Evolutionary conservation across 2,113 vertebrate genomes (phyloP).

Genomic region (Xyliphius kryptos): DNA sequence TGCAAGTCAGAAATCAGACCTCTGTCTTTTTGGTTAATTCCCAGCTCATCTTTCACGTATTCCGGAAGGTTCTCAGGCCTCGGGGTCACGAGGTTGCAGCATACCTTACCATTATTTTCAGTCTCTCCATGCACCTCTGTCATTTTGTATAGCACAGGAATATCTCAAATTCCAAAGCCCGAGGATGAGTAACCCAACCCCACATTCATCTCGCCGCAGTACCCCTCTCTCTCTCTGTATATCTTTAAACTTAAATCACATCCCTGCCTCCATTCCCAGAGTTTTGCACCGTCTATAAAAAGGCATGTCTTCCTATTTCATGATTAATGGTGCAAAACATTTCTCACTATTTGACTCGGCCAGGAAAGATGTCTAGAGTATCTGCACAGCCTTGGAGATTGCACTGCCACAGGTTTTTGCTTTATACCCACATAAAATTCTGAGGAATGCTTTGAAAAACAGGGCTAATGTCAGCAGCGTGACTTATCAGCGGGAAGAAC

Average conservation of each 20-base stretch:
- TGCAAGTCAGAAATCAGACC: too few species aligned
- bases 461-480: background rate
- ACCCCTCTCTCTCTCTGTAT: too few species aligned
- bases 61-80: too few species aligned
- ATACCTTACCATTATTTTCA: conserved; percentile 66
- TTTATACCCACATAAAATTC: conserved; percentile 16
- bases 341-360: background rate
- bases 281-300: conserved; percentile 32
- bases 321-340: too few species aligned
- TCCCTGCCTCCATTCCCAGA: conserved; percentile 46
- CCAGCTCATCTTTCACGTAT: too few species aligned
- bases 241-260: too few species aligned
- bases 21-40: too few species aligned
- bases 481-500: background rate
- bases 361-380: conserved; percentile 6
- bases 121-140: conserved; percentile 25
- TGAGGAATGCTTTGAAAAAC: conserved; percentile 5
- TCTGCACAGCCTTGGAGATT: background rate
- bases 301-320: too few species aligned
- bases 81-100: conserved; percentile 60
- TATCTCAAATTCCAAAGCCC: conserved; percentile 64
- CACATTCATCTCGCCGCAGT: conserved; percentile 45
- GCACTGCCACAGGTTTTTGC: background rate
- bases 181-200: conserved; percentile 46
- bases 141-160: conserved; percentile 49